These are phyloP conservation scores for Strix aluco DNA, from an alignment of 2,113 vertebrate genomes.

Conservation along the genomic window DNA sequence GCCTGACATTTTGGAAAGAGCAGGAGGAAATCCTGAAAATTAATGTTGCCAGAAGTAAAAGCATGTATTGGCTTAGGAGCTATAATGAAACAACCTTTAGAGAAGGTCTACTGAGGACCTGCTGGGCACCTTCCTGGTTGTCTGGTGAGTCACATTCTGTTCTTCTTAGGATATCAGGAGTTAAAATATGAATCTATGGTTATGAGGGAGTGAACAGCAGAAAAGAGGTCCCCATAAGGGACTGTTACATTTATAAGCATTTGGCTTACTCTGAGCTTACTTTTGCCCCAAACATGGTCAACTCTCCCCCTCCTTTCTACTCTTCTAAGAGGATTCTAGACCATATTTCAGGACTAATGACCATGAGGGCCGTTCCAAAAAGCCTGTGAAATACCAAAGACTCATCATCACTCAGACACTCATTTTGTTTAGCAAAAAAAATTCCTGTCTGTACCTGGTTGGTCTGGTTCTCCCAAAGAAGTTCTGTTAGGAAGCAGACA, in stretches of 20 bases:
- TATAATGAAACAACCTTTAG: not conserved
- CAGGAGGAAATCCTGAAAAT: not conserved
- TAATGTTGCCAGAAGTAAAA: not conserved
- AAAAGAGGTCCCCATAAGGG: not conserved
- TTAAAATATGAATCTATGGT: not conserved
- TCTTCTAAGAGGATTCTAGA: not conserved
- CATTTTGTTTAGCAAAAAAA: not conserved
- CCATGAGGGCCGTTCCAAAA: not conserved
- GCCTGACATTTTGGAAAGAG: not conserved
- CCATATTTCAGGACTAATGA: not conserved
- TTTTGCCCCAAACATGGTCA: not conserved
- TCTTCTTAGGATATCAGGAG: not conserved
- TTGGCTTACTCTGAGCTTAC: not conserved
- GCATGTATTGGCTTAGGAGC: not conserved
- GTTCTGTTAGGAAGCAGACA: not conserved
- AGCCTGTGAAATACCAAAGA: not conserved
- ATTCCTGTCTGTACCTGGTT: not conserved
- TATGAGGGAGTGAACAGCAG: not conserved
- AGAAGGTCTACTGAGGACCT: not conserved
- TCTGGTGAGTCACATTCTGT: not conserved
- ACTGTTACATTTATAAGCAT: not conserved
- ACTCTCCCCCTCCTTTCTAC: not conserved
- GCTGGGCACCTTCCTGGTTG: not conserved
- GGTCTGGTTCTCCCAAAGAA: not conserved
- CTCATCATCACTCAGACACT: accelerated